Percentiles rank a stretch among this genome's conserved stretches.
Evolutionary conservation across 1,140 invertebrate species (phyloP).

Genomic region (Eriosoma lanigerum): DNA sequence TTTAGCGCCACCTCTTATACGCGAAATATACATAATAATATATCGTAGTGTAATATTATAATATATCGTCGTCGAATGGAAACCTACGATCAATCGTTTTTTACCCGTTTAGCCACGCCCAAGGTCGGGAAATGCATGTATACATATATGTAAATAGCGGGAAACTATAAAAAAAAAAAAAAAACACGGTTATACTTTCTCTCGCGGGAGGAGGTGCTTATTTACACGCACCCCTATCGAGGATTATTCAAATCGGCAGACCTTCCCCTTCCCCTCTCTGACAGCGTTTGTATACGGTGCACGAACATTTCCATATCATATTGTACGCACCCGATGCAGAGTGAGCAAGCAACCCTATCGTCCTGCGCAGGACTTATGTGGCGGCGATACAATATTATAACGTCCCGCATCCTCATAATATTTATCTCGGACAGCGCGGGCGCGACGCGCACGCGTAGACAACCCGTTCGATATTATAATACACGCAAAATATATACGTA

Average conservation of each 20-base stretch:
- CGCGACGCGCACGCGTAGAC: background rate
- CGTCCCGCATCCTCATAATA: background rate
- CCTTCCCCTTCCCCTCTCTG: background rate
- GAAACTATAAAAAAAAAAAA: background rate
- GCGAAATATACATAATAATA: background rate
- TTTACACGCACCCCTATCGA: background rate
- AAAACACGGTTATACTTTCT: background rate
- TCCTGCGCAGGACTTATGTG: background rate
- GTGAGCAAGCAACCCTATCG: background rate
- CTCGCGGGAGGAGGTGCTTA: constrained; percentile 33
- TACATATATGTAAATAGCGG: background rate
- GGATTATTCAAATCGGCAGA: constrained; percentile 37
- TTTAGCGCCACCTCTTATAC: background rate
- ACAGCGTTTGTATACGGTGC: too few species aligned
- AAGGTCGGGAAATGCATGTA: background rate
- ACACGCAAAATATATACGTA: background rate
- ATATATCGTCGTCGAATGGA: constrained; percentile 12
- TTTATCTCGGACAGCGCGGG: background rate
- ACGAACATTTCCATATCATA: constrained; percentile 34
- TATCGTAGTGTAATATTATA: background rate
- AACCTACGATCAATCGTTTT: background rate
- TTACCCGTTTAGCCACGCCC: constrained; percentile 26
- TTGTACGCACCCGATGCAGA: too few species aligned
- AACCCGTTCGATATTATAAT: constrained; percentile 17
- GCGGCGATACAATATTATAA: background rate